Evolutionary conservation across 2,113 vertebrate genomes (phyloP).

Genomic region (Syrmaticus mikado): DNA sequence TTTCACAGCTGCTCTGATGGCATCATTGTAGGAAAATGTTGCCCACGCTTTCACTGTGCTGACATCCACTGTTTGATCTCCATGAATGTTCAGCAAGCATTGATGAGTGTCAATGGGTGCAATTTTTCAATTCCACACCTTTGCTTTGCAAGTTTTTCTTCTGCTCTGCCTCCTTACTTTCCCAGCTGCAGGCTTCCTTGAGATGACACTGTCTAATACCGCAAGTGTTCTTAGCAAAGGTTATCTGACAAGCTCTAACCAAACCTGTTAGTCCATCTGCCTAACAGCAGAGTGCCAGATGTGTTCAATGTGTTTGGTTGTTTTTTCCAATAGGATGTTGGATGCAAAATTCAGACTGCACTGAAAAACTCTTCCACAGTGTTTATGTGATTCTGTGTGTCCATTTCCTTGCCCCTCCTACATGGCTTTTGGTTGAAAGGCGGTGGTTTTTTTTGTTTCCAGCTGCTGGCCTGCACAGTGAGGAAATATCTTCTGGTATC

Average conservation of each 20-base stretch:
- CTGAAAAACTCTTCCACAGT: neutral
- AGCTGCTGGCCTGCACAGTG: neutral
- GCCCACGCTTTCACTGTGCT: too few relatives aligned
- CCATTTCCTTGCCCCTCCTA: neutral
- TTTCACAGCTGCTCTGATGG: too few relatives aligned
- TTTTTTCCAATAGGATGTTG: neutral
- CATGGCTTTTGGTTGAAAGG: neutral
- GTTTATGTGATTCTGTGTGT: neutral
- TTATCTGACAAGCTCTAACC: neutral
- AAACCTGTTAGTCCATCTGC: neutral
- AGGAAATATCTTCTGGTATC: slow-evolving; percentile 9
- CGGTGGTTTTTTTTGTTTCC: slow-evolving; percentile 13
- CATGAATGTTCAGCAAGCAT: too few relatives aligned
- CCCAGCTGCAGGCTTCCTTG: neutral
- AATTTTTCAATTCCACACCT: too few relatives aligned
- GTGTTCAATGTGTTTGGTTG: neutral
- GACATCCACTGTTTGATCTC: too few relatives aligned
- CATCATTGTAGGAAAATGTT: too few relatives aligned
- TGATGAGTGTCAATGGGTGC: too few relatives aligned
- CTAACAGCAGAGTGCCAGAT: neutral
- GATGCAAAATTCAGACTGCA: neutral
- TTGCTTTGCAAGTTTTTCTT: neutral
- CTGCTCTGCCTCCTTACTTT: neutral
- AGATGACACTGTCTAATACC: neutral
- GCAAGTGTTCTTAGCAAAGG: neutral